Percentiles rank a stretch among this genome's conserved stretches.
These are phyloP conservation scores for Agriopis marginaria DNA, from an alignment of 2,888 invertebrate genomes.

Conservation along the genomic window DNA sequence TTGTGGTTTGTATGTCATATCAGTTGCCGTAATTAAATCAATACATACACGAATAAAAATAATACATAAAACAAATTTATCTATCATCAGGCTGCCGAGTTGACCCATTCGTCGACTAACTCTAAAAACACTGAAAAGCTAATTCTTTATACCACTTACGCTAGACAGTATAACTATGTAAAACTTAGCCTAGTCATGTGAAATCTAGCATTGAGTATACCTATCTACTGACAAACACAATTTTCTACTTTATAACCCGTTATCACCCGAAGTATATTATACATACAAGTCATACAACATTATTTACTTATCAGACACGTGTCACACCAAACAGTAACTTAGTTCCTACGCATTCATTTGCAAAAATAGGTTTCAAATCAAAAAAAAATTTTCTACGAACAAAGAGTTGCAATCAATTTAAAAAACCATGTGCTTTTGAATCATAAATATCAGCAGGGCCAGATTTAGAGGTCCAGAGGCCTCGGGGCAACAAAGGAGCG, in stretches of 20 bases:
- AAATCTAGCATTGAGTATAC: conserved; percentile 75
- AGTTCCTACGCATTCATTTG: background rate
- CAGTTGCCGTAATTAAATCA: background rate
- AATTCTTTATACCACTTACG: conserved; percentile 73
- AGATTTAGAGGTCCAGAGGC: too few relatives aligned
- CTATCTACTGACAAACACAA: conserved; percentile 78
- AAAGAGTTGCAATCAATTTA: too few relatives aligned
- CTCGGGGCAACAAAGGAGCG: too few relatives aligned
- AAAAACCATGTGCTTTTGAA: background rate
- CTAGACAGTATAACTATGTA: conserved; percentile 52
- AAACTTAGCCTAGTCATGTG: conserved; percentile 64
- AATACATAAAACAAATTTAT: conserved; percentile 72
- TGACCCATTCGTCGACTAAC: conserved; percentile 86
- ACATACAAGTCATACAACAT: conserved; percentile 45
- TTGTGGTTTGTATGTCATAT: too few relatives aligned
- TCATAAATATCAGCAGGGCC: background rate
- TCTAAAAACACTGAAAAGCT: conserved; percentile 86
- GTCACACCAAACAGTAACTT: conserved; percentile 14
- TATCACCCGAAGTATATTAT: conserved; percentile 73
- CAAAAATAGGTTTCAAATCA: background rate
- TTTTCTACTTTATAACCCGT: conserved; percentile 74
- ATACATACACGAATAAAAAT: conserved; percentile 9
- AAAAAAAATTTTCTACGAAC: background rate
- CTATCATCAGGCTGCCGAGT: conserved; percentile 77
- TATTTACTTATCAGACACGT: conserved; percentile 6